A percentile compares a stretch with the other conserved stretches of the same genome.
Evolutionary conservation across 1,140 invertebrate species (phyloP).

Genomic region (Eubasilissa regina): DNA sequence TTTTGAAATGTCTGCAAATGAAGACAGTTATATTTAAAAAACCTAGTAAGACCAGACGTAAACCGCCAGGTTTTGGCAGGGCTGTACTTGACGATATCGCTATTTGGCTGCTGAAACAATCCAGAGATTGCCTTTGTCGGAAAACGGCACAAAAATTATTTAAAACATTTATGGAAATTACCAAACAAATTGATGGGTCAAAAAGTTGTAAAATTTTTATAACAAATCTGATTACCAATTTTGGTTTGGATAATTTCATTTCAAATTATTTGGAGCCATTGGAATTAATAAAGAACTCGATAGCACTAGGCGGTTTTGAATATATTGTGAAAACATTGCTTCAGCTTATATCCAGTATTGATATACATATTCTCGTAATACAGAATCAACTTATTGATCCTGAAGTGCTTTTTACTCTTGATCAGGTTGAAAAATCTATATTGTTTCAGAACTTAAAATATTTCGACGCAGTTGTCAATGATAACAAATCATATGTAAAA

Average conservation of each 20-base stretch:
- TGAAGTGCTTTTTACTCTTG: neutral
- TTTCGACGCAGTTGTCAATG: neutral
- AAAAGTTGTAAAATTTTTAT: conserved; percentile 21
- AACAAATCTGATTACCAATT: conserved; percentile 29
- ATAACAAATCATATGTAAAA: neutral
- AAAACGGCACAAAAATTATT: conserved; percentile 34
- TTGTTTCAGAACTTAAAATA: conserved; percentile 22
- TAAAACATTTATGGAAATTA: conserved; percentile 35
- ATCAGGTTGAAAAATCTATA: conserved; percentile 1
- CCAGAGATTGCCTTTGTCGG: conserved; percentile 25
- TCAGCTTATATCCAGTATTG: conserved; percentile 9
- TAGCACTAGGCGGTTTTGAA: neutral
- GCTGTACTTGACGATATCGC: conserved; percentile 43
- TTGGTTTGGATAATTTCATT: conserved; percentile 22
- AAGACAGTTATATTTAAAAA: conserved; percentile 49
- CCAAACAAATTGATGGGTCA: conserved; percentile 36
- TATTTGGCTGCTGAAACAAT: conserved; percentile 51
- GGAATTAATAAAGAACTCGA: conserved; percentile 1
- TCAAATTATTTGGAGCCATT: conserved; percentile 43
- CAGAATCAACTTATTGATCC: conserved; percentile 23
- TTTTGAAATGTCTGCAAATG: conserved; percentile 47
- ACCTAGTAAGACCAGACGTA: conserved; percentile 16
- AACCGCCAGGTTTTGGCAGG: conserved; percentile 46
- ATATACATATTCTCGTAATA: conserved; percentile 20
- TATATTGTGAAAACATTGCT: neutral